Base-by-base conservation (phyloP, 2,888 invertebrate species). In the Corythucha ciliata region DNA sequence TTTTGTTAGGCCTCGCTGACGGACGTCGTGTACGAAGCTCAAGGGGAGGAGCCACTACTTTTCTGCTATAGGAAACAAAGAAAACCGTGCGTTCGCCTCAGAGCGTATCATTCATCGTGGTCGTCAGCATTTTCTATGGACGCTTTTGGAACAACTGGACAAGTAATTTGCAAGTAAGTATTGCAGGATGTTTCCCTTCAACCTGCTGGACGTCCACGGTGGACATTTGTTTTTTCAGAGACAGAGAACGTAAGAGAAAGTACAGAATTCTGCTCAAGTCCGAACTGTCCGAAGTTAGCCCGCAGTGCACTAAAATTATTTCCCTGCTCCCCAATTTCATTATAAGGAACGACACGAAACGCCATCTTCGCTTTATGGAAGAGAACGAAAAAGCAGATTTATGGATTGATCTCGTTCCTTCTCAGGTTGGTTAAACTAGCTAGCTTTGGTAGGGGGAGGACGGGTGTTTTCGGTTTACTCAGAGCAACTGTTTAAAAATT, bases 361-460 rank as follows among this genome's bases (percentile, higher is more conserved):
- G 70, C 60, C 67, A 70, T 48, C 66, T 73, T 32, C 71, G 86
- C 48, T 87, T 81, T 69, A 87, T 88, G 87, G 87, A 88, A 64
- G 82, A 84, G 66, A 86, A 87, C 63, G 86, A 87, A 64, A 77
- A 81, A 34, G 83, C 85, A 0, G 88, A 88, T 68, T 70, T 88
- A 8, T 88, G 87, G 88, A 76, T 81, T 45, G 87, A 87, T 69
- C 69, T 87, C 16, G 69, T 75, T 1, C 78, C 82, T 0, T 74
- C 55, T 3, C 55, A 55, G 48, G 55, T 55, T 45, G 6, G 36
- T 36, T 42, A 4, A 10, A 24, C 14, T 33, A 33, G 2, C 34
- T 10, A 2, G 10, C n/a, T 18, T 42, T 7, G 4, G 32, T 33
- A 16, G n/a, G n/a, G n/a, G n/a, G n/a, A n/a, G n/a, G 7, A 44